Base-by-base conservation (phyloP, 2,888 invertebrate genomes). In the Oscheius onirici region DNA sequence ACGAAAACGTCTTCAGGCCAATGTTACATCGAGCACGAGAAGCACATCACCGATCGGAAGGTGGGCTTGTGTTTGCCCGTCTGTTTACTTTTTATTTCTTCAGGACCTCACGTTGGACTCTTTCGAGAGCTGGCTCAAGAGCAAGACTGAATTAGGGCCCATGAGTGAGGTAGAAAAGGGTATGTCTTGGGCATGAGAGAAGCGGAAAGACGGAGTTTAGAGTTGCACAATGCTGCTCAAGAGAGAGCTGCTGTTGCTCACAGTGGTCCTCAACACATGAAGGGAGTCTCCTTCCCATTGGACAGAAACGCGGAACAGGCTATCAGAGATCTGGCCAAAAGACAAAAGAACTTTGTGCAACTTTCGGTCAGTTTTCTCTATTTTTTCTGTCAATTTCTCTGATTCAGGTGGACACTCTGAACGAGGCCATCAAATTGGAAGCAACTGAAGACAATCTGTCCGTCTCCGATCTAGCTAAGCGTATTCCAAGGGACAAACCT, bases 1-100 rank as follows among this genome's bases (percentile, higher is more conserved):
- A 34, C 34, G 34, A 34, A 34, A 34, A 34, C 34, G 8, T 34
- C 34, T 34, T 34, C 34, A 97, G 34, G 97, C 0, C 92, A 94
- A 5, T 92, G 94, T 0, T 93, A 94, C 84, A 95, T 99, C 54
- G 93, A 93, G 84, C 94, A 96, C 88, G 99, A 99, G 89, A 89
- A 95, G 83, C 96, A 96, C 90, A 95, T 94, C 28, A 95, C 95
- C 52, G 84, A 81, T 69, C 72, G 76, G 54, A 80, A 80, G 78
- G 81, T 79, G 41, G 28, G 65, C 20, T 34, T 61, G 13, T 46
- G 46, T 46, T 46, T 46, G 46, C 20, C 46, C 46, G 17, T 46
- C 20, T 34, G 34, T 34, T 34, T 34, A 34, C 34, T 8, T 34
- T 34, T 34, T 34, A 8, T 34, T 34, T 34, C 26, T 76, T 22